Percentiles rank a stretch among this genome's conserved stretches.
Conservation (phyloP, 2,797 vertebrate species). For the Zonotrichia albicollis region DNA sequence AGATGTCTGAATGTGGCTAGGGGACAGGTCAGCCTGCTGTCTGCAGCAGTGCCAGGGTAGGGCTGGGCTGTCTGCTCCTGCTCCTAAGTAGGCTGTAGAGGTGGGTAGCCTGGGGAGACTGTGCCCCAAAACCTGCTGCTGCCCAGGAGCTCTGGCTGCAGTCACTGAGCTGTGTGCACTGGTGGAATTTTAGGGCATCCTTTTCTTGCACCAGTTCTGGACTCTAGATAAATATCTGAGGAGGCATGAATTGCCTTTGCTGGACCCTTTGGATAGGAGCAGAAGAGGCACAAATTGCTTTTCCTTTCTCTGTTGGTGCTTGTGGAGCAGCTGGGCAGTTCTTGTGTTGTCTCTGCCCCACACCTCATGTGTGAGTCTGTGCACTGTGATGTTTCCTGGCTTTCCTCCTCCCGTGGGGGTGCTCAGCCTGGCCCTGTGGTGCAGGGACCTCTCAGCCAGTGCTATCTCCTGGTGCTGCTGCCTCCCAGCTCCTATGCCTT, state of each 20-base stretch:
- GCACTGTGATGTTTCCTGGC: background rate
- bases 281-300: background rate
- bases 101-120: background rate
- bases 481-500: background rate
- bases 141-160: background rate
- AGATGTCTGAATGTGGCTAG: background rate
- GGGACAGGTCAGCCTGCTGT: background rate
- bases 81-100: background rate
- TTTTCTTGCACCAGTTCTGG: background rate
- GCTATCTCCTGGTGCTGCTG: background rate
- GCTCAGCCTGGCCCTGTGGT: background rate
- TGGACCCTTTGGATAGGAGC: background rate
- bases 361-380: background rate
- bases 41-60: background rate
- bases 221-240: background rate
- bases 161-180: fast-evolving
- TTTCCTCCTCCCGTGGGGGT: background rate
- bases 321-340: background rate
- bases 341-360: background rate
- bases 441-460: background rate
- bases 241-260: background rate
- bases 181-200: background rate
- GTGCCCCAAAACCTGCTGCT: background rate
- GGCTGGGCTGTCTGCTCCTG: background rate
- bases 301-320: background rate